Base-by-base conservation (phyloP, 2,888 invertebrate species). In the Ariolimax columbianus region DNA sequence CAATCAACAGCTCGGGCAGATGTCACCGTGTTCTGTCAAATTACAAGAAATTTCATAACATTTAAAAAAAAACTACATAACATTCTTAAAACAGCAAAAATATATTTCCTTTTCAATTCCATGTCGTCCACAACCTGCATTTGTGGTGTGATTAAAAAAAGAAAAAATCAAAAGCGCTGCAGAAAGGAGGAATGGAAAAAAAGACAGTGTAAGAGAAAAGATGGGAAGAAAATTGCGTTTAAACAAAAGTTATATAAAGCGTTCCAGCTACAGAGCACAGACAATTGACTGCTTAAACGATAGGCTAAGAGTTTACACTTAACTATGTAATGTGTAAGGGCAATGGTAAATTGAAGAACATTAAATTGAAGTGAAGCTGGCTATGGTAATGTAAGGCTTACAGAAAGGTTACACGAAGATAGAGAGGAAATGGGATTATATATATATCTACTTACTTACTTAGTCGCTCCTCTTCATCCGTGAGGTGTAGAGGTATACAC, bases 241-340 rank as follows among this genome's bases (percentile, higher is more conserved):
- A 75, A 51, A 51, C 51, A 75, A 55, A 51, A 30, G 51, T 75
- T 51, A 33, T 51, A 75, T 51, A 33, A 75, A 33, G 47, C 36
- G 33, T 36, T 33, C 4, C 33, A 23, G 23, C 19, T 30, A 4
- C 30, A 1, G 0, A 11, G 14, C 23, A 0, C 14, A 51, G 51
- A 51, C 75, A 47, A 75, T 51, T 47, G 51, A 51, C 75, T 51
- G 33, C 47, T 51, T 30, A 51, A 75, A 19, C 23, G 6, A 33
- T 33, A 75, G 75, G 51, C 19, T 30, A 23, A 17, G 51, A 33
- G 51, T 14, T 9, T 3, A 17, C 17, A 23, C 30, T 51, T 51
- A 75, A 19, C 33, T 26, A 47, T 75, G 11, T 33, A 75, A 75
- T 51, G 17, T n/a, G 33, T 33, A 2, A 17, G 14, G 30, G 66